Conservation (phyloP, 2,888 invertebrate species). For the Chironomus tentans region DNA sequence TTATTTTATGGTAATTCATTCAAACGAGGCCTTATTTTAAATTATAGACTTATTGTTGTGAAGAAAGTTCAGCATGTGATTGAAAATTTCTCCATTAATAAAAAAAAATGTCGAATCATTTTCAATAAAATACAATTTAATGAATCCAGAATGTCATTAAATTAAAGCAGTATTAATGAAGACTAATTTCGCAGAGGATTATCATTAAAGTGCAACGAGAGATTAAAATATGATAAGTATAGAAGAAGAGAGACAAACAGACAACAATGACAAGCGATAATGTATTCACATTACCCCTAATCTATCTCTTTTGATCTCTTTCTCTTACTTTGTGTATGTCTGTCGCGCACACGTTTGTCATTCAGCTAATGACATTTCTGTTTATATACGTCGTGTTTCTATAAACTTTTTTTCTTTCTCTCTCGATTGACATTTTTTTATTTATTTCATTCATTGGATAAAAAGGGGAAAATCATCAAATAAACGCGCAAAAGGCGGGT, state of each 20-base stretch:
- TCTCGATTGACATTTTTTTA: not conserved
- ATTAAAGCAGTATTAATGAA: too few relatives aligned
- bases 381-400: not conserved
- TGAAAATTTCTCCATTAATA: not conserved
- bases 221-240: not conserved
- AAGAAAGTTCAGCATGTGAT: not conserved
- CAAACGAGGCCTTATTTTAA: too few relatives aligned
- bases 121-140: too few relatives aligned
- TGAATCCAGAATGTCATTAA: too few relatives aligned
- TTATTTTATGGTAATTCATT: not conserved
- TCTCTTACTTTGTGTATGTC: not conserved
- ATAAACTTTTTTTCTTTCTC: not conserved
- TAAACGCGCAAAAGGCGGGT: conserved; percentile 18
- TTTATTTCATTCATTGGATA: not conserved
- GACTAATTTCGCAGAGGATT: not conserved
- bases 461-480: conserved; percentile 18
- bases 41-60: too few relatives aligned
- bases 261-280: conserved; percentile 19
- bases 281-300: not conserved
- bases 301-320: conserved; percentile 1
- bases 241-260: not conserved
- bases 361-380: conserved; percentile 16
- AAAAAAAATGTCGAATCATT: not conserved
- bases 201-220: not conserved
- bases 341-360: conserved; percentile 1